Evolutionary conservation across 92 coral and sea anemone genomes (phyloP).

Genomic region (Palythoa grandiflora): DNA sequence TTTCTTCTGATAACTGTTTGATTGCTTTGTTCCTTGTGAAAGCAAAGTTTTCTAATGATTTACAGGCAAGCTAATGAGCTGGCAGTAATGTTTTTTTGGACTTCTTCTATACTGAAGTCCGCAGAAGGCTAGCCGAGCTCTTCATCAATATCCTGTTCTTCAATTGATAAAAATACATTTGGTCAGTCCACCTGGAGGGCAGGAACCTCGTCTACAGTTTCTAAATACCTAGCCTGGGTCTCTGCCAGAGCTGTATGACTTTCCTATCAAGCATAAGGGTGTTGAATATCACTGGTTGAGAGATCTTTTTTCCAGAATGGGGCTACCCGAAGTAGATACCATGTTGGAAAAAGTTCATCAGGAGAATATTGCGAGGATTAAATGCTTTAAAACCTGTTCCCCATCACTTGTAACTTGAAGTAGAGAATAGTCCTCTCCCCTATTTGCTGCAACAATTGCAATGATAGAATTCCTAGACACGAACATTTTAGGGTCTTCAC

Average conservation of each 20-base stretch:
- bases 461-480: conserved; percentile 31
- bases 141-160: conserved; percentile 3
- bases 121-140: background rate
- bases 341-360: too few relatives aligned
- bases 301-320: too few relatives aligned
- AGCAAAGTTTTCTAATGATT: background rate
- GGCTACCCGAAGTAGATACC: too few relatives aligned
- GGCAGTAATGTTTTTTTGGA: background rate
- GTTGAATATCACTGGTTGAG: too few relatives aligned
- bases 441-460: conserved; percentile 53
- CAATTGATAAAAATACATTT: background rate
- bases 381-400: background rate
- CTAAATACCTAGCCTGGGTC: background rate
- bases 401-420: conserved; percentile 22
- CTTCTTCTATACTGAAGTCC: background rate
- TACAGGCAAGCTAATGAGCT: background rate
- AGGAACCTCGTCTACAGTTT: background rate
- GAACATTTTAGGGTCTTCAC: conserved; percentile 14
- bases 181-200: background rate
- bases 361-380: too few relatives aligned
- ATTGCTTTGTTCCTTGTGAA: background rate
- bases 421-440: conserved; percentile 54
- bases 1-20: background rate
- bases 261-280: too few relatives aligned
- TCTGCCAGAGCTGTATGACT: too few relatives aligned